Base-by-base conservation (phyloP, 2,113 vertebrate genomes). In the Ceyx cyanopectus region DNA sequence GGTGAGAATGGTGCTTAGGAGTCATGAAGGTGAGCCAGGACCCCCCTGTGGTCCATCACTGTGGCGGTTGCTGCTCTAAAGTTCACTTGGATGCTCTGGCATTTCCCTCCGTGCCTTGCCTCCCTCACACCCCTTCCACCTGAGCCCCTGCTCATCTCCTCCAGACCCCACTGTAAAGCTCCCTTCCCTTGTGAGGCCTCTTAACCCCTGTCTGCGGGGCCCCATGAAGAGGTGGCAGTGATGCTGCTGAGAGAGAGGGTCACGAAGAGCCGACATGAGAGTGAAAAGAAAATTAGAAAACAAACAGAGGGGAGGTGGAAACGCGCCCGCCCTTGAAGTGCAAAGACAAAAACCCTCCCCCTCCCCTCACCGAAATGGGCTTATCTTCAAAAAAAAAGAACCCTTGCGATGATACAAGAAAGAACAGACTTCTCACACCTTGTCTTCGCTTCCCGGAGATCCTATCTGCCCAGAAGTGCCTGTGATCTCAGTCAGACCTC, bases 381-480 rank as follows among this genome's bases (percentile, higher is more conserved):
- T 97, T 96, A 96, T 96, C 96, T 95, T 96, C 93, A 95, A 91
- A 96, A 96, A 96, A 94, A 96, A 94, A 94, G 85, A 65, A 67
- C 72, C 87, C 58, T 94, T 79, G 73, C 61, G 56, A 94, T 91
- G 95, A 94, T 87, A 94, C 89, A 92, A 96, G 95, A 93, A 85
- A 94, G 95, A 95, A 11, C 95, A 92, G 87, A 87, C 92, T 94
- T 93, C 95, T 97, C 96, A 96, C 96, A 96, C 96, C 96, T 96
- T 95, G 95, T 96, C 95, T 95, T 94, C 50, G 57, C 95, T 96
- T 96, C 94, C 89, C 87, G 4, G 85, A 95, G 96, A 96, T 96
- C 84, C 94, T 96, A 95, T 96, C 95, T 92, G 87, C 80, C 89
- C 92, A 46, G 91, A 70, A 96, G 94, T 91, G 96, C 91, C 89